Percentiles rank a stretch among this genome's conserved stretches.
Evolutionary conservation across 2,113 vertebrate genomes (phyloP).

Genomic region (Carlito syrichta): DNA sequence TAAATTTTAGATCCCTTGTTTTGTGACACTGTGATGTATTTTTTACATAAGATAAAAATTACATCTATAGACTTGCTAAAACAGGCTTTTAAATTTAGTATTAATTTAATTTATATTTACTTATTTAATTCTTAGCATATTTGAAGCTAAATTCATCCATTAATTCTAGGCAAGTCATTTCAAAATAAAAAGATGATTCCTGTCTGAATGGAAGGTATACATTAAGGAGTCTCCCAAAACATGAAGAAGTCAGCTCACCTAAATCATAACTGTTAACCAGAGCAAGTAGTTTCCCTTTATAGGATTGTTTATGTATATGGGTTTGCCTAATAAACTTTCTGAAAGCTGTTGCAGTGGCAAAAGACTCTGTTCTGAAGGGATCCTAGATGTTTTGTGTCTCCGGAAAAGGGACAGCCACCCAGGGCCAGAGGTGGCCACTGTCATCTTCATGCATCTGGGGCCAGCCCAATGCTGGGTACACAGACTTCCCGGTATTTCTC

Average conservation of each 20-base stretch:
- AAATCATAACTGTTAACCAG: background rate
- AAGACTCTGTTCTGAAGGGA: background rate
- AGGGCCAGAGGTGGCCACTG: background rate
- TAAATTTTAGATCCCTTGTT: background rate
- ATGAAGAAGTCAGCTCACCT: background rate
- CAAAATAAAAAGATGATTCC: background rate
- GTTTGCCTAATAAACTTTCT: background rate
- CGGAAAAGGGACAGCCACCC: background rate
- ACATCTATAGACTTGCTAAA: background rate
- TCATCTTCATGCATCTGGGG: background rate
- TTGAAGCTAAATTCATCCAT: background rate
- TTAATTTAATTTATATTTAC: background rate
- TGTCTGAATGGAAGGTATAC: background rate
- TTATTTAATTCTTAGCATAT: conserved; percentile 20
- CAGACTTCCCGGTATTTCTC: background rate
- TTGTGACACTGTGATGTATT: background rate
- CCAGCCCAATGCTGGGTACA: too few species aligned
- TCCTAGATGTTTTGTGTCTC: background rate
- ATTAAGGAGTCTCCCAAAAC: background rate
- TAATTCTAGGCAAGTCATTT: background rate
- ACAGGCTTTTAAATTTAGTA: background rate
- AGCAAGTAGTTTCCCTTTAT: background rate
- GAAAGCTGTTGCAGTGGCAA: background rate
- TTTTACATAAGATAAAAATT: background rate
- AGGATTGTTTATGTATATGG: background rate